Conservation (phyloP, 2,888 invertebrate genomes). For the Graphium colonna region DNA sequence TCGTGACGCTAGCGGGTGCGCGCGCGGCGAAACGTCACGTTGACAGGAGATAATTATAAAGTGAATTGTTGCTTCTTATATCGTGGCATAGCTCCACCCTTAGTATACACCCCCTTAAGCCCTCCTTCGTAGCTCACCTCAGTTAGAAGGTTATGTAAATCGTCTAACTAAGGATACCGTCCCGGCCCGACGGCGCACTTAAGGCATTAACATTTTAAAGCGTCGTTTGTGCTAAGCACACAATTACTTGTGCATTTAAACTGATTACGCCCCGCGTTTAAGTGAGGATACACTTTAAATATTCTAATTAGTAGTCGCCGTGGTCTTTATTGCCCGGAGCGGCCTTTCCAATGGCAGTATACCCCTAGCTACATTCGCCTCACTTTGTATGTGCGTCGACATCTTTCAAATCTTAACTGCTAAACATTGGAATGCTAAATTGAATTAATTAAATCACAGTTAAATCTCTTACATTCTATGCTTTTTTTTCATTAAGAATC, state of each 20-base stretch:
- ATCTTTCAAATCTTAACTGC: neutral
- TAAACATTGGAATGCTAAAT: neutral
- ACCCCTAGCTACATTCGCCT: slow-evolving; percentile 18
- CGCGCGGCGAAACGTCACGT: slow-evolving; percentile 9
- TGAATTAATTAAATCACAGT: neutral
- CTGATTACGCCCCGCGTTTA: slow-evolving; percentile 51
- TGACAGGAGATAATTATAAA: slow-evolving; percentile 29
- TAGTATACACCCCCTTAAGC: slow-evolving; percentile 12
- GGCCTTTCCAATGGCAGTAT: slow-evolving; percentile 15
- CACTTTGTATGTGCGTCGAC: slow-evolving; percentile 13
- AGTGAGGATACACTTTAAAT: slow-evolving; percentile 46
- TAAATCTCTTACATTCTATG: too few relatives aligned
- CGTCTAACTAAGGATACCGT: slow-evolving; percentile 62
- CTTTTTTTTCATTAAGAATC: too few relatives aligned
- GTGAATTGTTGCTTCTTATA: slow-evolving; percentile 32
- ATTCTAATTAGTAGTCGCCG: slow-evolving; percentile 50
- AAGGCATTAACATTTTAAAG: slow-evolving; percentile 68
- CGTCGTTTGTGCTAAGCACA: slow-evolving; percentile 66
- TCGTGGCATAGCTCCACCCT: slow-evolving; percentile 22
- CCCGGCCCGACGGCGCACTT: slow-evolving; percentile 59
- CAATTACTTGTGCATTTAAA: slow-evolving; percentile 68
- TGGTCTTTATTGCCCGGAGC: slow-evolving; percentile 24
- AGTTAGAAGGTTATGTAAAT: slow-evolving; percentile 62
- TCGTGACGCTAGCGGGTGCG: slow-evolving; percentile 10
- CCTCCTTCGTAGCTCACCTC: slow-evolving; percentile 26